Base-by-base conservation (phyloP, 1,140 invertebrate genomes). In the Hyposmocoma kahamanoa region DNA sequence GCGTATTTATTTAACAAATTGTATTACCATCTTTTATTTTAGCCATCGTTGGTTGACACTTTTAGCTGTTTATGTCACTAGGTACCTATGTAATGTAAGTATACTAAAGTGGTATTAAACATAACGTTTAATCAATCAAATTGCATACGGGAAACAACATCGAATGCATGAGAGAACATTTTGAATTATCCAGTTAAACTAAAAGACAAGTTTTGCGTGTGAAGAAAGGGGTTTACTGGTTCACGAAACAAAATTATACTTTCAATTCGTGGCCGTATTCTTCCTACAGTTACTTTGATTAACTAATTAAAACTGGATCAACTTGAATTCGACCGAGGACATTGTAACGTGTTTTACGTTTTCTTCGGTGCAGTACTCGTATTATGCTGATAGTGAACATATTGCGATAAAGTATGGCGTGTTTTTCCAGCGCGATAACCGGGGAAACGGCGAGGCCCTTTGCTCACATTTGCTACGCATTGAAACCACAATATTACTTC, bases 341-440 rank as follows among this genome's bases (percentile, higher is more conserved):
- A 22, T 39, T 5, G 24, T 26, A 11, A 5, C 24, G 24, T n/a
- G 32, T 36, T 17, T 36, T n/a, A 15, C 32, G 32, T 36, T 36
- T 36, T 17, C 32, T 36, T 36, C 32, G 3, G 32, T 9, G 32
- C 32, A 8, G 32, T 36, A 17, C 28, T 30, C 28, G 13, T 13
- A 13, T 32, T 42, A 45, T 38, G 69, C 74, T 77, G 81, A 84
- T 82, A 80, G 80, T 62, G 72, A 68, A 61, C 57, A 65, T 56
- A 69, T 62, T 20, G 13, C 71, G 78, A 82, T 82, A 74, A 78
- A 66, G 56, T 66, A 73, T 76, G 67, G 67, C 62, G 73, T 80
- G 73, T 80, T 82, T 78, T 84, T 78, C 73, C 68, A 71, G 59
- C 50, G 53, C 67, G 73, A 78, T 81, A 76, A 72, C 65, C 62